Evolutionary conservation across 2,888 invertebrate species (phyloP), one percentile per base, ranked within the genome.

Genomic region (Hyposoter didymator): DNA sequence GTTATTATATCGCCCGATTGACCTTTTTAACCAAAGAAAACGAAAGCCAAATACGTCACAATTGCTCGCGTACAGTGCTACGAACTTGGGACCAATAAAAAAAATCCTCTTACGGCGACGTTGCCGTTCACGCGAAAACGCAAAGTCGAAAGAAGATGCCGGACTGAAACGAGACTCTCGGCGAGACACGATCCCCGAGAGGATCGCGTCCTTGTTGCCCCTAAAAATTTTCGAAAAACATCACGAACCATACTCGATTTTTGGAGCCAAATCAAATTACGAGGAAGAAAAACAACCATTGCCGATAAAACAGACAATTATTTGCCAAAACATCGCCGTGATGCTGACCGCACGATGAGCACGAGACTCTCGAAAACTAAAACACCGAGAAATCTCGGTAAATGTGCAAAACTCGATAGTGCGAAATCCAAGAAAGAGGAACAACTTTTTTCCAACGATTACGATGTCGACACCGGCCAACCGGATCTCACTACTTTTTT

Each of bases 281-380:
- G 84, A 2, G 87, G 75, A 28, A 69, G 75, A 69, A 55, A 28
- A 28, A 67, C 55, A 85, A 80, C 35, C 84, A 19, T 76, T n/a
- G 78, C 0, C 81, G 84, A 22, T 8, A 66, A 22, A 79, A 59
- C 47, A n/a, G 75, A 64, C 28, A 82, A 66, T 47, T 67, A 76
- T 28, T 67, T 64, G 22, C 22, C 47, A 22, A 75, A 64, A 12
- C 67, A 66, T 70, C 17, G 69, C 17, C 87, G 86, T 75, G 87
- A 91, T 90, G 91, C 45, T 32, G 90, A 78, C 49, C 35, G 64
- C 45, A 85, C 86, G 84, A 91, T 90, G 90, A 91, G 85, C 78
- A 55, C 86, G 52, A 78, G 79, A 79, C 74, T 84, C n/a, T 6
- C 67, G 74, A 86, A 79, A 82, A 84, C 14, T 67, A 87, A 88